phyloP scores from a whole-genome alignment of 2,888 invertebrate species.

The Rutpela maculata region DNA sequence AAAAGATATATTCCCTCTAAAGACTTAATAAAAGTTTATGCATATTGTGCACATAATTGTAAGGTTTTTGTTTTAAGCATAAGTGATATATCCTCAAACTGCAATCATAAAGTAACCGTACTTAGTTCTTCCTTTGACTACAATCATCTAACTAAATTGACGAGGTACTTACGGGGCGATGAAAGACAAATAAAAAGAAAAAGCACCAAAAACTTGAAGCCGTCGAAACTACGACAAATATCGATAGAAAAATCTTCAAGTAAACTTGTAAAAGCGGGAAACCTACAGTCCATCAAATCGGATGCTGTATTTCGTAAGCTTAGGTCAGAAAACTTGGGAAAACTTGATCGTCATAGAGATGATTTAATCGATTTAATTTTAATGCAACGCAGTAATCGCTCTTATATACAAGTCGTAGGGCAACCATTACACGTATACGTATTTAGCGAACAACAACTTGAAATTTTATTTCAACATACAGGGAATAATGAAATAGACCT shows the following conservation, averaged over 20 bases:
- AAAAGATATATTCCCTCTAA: constrained; percentile 26
- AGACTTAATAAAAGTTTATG: constrained; percentile 30
- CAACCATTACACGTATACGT: constrained; percentile 34
- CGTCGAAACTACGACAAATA: constrained; percentile 8
- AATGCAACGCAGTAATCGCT: constrained; percentile 28
- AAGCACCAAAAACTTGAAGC: constrained; percentile 18
- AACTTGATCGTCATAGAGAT: constrained; percentile 29
- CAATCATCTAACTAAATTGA: constrained; percentile 29
- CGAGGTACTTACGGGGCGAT: constrained; percentile 28
- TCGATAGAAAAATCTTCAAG: constrained; percentile 11
- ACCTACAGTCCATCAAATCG: constrained; percentile 27
- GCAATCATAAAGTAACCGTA: constrained; percentile 14
- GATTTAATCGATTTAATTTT: constrained; percentile 28
- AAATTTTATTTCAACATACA: constrained; percentile 11
- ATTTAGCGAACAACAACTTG: constrained; percentile 27
- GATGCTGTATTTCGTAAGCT: constrained; percentile 34
- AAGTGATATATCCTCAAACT: neutral
- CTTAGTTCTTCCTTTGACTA: constrained; percentile 30
- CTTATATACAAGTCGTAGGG: constrained; percentile 30
- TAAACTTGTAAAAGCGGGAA: constrained; percentile 31
- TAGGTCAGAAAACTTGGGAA: constrained; percentile 25
- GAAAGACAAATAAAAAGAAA: constrained; percentile 30
- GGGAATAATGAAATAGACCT: neutral
- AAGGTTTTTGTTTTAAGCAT: constrained; percentile 29
- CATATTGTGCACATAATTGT: constrained; percentile 33